Conservation (phyloP, 2,888 invertebrate genomes). For the Tyria jacobaeae region DNA sequence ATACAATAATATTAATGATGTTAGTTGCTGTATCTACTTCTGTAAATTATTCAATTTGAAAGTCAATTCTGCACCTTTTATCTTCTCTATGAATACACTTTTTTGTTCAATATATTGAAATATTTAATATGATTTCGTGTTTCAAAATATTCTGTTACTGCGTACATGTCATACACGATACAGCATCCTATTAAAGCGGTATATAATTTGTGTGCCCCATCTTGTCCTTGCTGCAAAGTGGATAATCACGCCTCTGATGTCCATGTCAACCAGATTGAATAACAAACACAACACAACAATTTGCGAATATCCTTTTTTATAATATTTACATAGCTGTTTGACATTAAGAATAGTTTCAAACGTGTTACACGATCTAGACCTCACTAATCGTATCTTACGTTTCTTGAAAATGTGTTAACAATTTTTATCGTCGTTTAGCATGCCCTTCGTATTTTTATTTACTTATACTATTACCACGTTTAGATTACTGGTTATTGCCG, state of each 20-base stretch:
- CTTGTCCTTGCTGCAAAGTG: slow-evolving; percentile 79
- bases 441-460: slow-evolving; percentile 10
- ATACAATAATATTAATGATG: too few relatives aligned
- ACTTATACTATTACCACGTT: slow-evolving; percentile 3
- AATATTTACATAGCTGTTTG: slow-evolving; percentile 44
- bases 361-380: slow-evolving; percentile 20
- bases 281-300: slow-evolving; percentile 74
- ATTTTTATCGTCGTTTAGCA: slow-evolving; percentile 10
- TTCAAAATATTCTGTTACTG: background rate
- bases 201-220: slow-evolving; percentile 60
- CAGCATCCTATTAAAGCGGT: slow-evolving; percentile 38
- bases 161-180: background rate
- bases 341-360: slow-evolving; percentile 10
- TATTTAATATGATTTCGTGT: background rate
- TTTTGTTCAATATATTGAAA: background rate
- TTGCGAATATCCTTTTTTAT: slow-evolving; percentile 55
- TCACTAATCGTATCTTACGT: slow-evolving; percentile 18
- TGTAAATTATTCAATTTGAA: too few relatives aligned
- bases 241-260: slow-evolving; percentile 78
- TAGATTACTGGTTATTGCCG: slow-evolving; percentile 5
- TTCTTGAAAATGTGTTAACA: slow-evolving; percentile 11
- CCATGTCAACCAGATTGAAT: slow-evolving; percentile 73
- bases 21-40: too few relatives aligned
- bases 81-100: background rate
- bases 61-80: background rate